phyloP scores from a whole-genome alignment of 2,888 invertebrate genomes.

The Tinea semifulvella region DNA sequence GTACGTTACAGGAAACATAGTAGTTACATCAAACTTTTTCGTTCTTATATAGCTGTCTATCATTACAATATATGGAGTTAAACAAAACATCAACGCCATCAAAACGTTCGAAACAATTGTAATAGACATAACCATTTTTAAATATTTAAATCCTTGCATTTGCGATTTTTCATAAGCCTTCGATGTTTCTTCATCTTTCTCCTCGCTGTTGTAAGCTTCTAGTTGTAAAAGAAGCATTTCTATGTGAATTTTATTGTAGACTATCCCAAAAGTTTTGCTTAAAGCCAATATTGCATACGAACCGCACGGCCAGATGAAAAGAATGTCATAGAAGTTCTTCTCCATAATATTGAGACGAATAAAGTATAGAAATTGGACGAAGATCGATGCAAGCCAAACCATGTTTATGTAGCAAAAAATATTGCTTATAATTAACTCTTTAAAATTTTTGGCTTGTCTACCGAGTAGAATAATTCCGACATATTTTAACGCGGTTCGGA shows the following conservation, averaged over 20 bases:
- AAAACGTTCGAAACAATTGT: neutral
- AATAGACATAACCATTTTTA: conserved; percentile 5
- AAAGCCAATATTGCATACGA: conserved; percentile 10
- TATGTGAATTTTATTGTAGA: conserved; percentile 9
- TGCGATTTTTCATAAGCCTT: conserved; percentile 4
- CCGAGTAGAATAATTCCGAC: conserved; percentile 1
- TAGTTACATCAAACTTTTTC: neutral
- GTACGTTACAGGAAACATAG: neutral
- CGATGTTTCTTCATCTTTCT: neutral
- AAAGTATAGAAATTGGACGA: conserved; percentile 1
- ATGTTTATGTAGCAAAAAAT: conserved; percentile 3
- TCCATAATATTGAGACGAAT: conserved; percentile 1
- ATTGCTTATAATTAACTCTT: neutral
- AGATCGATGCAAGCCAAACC: neutral
- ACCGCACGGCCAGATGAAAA: conserved; percentile 2
- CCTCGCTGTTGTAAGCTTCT: neutral
- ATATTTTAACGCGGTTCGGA: conserved; percentile 1
- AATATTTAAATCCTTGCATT: neutral
- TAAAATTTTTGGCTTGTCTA: neutral
- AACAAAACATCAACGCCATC: conserved; percentile 5
- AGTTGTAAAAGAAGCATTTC: neutral
- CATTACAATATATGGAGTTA: conserved; percentile 2
- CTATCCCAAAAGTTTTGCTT: conserved; percentile 4
- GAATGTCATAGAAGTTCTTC: conserved; percentile 6
- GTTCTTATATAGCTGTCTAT: conserved; percentile 3